Conservation (phyloP, 2,888 invertebrate species). For the Fragum whitleyi region DNA sequence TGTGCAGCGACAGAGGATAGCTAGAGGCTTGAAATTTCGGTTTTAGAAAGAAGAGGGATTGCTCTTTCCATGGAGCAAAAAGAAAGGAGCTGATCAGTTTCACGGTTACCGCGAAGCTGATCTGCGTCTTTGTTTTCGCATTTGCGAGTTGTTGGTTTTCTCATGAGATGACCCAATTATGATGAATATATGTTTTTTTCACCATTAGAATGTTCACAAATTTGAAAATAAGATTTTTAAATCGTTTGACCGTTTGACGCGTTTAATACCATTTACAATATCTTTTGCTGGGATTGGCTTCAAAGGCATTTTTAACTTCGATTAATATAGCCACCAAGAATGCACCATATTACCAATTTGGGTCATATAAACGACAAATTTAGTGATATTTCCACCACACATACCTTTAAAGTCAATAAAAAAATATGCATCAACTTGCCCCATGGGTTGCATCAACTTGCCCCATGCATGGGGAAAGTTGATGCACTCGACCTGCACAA, state of each 20-base stretch:
- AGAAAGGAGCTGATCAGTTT: background rate
- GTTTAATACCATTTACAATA: background rate
- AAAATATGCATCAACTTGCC: conserved; percentile 4
- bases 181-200: background rate
- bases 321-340: background rate
- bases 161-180: background rate
- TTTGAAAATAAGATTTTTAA: background rate
- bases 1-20: background rate
- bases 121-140: conserved; percentile 1
- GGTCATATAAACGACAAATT: background rate
- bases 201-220: background rate
- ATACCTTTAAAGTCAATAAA: background rate
- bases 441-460: conserved; percentile 4
- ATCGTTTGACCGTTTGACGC: background rate
- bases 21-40: conserved; percentile 1
- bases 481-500: background rate
- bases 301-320: background rate
- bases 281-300: conserved; percentile 1
- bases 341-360: background rate
- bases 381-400: background rate
- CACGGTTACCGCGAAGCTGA: background rate
- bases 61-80: background rate
- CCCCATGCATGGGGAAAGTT: background rate
- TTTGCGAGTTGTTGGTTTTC: background rate
- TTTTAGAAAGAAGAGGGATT: background rate